Base-by-base conservation (phyloP, 2,888 invertebrate genomes). In the Drosophila melanosoma region DNA sequence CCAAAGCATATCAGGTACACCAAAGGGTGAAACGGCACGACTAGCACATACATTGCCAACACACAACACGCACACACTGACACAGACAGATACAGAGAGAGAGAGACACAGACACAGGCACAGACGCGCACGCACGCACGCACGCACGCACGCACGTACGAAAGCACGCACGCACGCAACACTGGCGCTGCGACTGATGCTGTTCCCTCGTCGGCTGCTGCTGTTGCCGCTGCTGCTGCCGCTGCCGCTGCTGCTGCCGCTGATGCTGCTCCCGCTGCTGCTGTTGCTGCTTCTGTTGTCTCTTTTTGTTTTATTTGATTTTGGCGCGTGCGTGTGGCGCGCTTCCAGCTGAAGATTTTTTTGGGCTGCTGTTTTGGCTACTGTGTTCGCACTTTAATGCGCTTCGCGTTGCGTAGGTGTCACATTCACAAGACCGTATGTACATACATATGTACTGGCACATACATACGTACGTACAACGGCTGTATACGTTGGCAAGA, bases 21-120 rank as follows among this genome's bases (percentile, higher is more conserved):
- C 77, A 89, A 83, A 76, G 90, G 75, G 80, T 90, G 83, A 76
- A 90, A 82, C 77, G 85, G 81, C 75, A 89, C 87, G 82, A 87
- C 79, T 77, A 79, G 70, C 79, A 78, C 83, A 89, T 86, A 86
- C 85, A 86, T 89, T 89, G 88, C 83, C 88, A 74, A 58, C 66
- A 23, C 35, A 23, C 51, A 52, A 52, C 62, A 59, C 64, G 51
- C 63, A 36, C 54, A 62, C 76, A 26, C 52, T 29, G 56, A 33
- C 79, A 54, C 67, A 26, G 57, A 58, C 17, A 35, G 38, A 45
- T 59, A 57, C 61, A 57, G 29, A 29, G 29, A 29, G 1, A 29
- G 29, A 29, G 29, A 29, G 29, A 26, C 57, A 58, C 12, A 35
- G 38, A 45, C 69, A 57, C 61, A 23, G 52, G 38, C 29, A 57